Base-by-base conservation (phyloP, 2,113 vertebrate species). In the Lasiurus borealis region DNA sequence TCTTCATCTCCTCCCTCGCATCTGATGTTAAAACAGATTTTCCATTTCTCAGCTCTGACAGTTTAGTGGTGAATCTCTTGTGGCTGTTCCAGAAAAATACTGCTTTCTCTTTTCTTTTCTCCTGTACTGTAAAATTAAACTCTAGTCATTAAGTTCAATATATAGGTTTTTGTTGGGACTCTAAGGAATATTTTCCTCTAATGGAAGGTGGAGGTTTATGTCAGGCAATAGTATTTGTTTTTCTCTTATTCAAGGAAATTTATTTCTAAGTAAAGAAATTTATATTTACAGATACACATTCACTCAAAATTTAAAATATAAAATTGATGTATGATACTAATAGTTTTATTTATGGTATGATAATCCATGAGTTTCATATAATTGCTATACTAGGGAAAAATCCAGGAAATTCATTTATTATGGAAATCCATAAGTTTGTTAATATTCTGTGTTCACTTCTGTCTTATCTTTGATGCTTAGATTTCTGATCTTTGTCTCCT, bases 21-120 rank as follows among this genome's bases (percentile, higher is more conserved):
- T 93, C 85, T 94, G 75, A 44, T 95, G 62, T 95, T 94, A 72
- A 85, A 95, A 83, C 15, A 95, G 50, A 96, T 29, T 94, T 92
- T 0, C 8, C 90, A 59, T 97, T 96, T 96, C 52, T 46, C 77
- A 76, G 19, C 36, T 97, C 27, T 97, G 72, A 93, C 66, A 80
- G 59, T 14, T 84, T 44, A 66, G 93, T 97, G 88, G 29, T 96
- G 50, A 93, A 44, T 93, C n/a, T 91, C 93, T 31, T 2, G 72
- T 83, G 91, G 31, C 66, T 97, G 4, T 29, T 76, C 77, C 36
- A 48, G 66, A 96, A 68, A 46, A 44, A 52, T 54, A 89, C 15
- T 90, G 27, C 29, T 88, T 95, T 94, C 80, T 86, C 31, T 93
- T 68, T 64, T 44, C 25, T 95, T 80, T 88, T 91, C 18, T 81